These are phyloP conservation scores for Actinia equina DNA, from an alignment of 64 coral and sea anemone genomes.

Conservation along the genomic window DNA sequence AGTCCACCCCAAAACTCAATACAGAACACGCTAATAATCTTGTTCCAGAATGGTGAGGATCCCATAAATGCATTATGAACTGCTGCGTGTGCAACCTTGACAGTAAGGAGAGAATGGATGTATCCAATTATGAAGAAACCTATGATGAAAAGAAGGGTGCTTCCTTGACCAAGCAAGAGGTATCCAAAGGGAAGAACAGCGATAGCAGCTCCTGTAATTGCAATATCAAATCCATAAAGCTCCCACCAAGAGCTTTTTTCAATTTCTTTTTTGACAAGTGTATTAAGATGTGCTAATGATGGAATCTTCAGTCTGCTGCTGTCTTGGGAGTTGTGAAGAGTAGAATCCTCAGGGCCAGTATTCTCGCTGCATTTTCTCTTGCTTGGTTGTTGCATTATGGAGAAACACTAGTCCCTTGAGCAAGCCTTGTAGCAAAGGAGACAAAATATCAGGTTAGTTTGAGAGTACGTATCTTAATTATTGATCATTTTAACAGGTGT, in stretches of 20 bases:
- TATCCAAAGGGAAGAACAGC: constrained; percentile 42
- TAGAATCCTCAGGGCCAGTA: background rate
- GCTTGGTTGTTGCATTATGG: background rate
- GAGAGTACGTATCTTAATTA: background rate
- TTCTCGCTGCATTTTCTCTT: background rate
- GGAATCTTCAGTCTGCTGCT: background rate
- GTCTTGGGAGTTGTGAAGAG: background rate
- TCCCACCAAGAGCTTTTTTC: constrained; percentile 80
- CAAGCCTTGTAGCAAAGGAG: background rate
- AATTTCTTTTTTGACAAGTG: constrained; percentile 6
- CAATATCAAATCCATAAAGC: constrained; percentile 72
- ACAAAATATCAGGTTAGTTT: background rate
- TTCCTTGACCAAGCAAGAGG: constrained; percentile 37
- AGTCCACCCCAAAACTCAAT: constrained; percentile 92
- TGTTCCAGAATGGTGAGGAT: constrained; percentile 58
- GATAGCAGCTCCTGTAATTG: constrained; percentile 30
- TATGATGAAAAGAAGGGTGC: constrained; percentile 45
- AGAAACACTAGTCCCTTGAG: background rate
- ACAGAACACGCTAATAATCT: constrained; percentile 49
- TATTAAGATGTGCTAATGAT: background rate
- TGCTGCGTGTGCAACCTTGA: constrained; percentile 71
- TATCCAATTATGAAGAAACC: constrained; percentile 60
- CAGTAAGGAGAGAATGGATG: constrained; percentile 55
- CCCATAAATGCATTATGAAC: constrained; percentile 68
- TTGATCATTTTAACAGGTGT: background rate